Conservation (phyloP, 2,888 invertebrate species). For the Deroplatys truncata region DNA sequence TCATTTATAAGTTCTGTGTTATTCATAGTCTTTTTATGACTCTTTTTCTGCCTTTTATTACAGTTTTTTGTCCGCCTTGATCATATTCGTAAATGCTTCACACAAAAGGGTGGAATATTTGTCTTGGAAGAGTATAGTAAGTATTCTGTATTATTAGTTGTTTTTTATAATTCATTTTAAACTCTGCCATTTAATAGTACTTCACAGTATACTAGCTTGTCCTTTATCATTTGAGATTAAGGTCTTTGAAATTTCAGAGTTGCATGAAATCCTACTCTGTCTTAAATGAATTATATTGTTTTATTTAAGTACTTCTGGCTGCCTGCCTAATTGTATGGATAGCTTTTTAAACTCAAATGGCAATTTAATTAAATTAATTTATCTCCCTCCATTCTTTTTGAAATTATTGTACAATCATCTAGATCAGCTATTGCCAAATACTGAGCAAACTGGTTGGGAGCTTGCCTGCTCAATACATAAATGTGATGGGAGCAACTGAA, state of each 20-base stretch:
- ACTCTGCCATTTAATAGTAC: background rate
- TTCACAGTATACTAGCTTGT: background rate
- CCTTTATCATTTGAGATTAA: no score
- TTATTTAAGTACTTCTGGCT: no score
- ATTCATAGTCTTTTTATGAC: background rate
- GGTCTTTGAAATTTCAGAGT: background rate
- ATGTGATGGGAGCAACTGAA: no score
- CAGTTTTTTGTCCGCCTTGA: slow-evolving; percentile 99
- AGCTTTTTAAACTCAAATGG: no score
- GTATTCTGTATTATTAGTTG: slow-evolving; percentile 46
- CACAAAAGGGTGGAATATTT: slow-evolving; percentile 98
- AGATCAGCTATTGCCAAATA: no score
- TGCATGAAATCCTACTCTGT: background rate
- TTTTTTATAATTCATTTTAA: background rate
- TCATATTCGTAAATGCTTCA: slow-evolving; percentile 99
- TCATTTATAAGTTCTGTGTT: background rate
- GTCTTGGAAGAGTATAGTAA: slow-evolving; percentile 99
- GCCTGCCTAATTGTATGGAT: no score
- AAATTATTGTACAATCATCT: no score
- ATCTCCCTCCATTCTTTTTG: no score
- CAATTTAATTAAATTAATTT: no score
- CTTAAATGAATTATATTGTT: background rate
- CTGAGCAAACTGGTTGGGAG: no score
- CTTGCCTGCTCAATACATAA: no score
- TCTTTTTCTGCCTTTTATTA: slow-evolving; percentile 46